These are phyloP conservation scores for Erebia aethiops DNA, from an alignment of 2,888 invertebrate genomes.

Conservation along the genomic window DNA sequence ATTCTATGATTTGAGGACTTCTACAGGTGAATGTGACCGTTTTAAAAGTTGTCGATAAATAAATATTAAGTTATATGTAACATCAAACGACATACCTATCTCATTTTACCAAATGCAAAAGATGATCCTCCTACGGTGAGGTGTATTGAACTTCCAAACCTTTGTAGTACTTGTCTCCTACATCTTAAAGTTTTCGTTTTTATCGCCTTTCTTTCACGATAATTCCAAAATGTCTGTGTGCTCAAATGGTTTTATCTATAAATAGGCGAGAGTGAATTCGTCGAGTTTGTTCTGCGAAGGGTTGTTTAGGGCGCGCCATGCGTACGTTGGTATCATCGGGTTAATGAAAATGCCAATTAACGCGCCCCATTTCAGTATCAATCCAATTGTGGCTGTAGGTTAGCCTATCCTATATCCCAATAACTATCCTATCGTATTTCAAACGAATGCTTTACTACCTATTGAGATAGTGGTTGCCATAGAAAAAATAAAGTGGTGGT, in stretches of 20 bases:
- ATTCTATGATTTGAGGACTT: background rate
- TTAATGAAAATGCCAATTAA: slow-evolving; percentile 18
- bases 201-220: background rate
- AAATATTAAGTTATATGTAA: too few relatives aligned
- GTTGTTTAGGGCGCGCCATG: slow-evolving; percentile 21
- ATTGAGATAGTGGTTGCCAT: too few relatives aligned
- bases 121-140: background rate
- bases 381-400: background rate
- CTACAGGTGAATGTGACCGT: background rate
- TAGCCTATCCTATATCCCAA: slow-evolving; percentile 6
- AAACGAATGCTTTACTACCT: too few relatives aligned
- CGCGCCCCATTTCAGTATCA: background rate
- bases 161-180: background rate
- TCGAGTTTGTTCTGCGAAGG: slow-evolving; percentile 18
- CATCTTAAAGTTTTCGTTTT: background rate
- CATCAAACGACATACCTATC: background rate
- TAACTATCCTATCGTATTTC: too few relatives aligned
- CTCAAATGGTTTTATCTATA: slow-evolving; percentile 3
- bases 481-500: too few relatives aligned
- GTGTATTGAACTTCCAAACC: background rate
- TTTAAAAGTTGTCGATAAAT: background rate
- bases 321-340: slow-evolving; percentile 1
- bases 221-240: background rate
- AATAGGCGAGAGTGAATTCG: slow-evolving; percentile 22
- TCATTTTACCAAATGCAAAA: background rate